Evolutionary conservation across 2,797 vertebrate species (phyloP).

Genomic region (Darevskia nairensis): DNA sequence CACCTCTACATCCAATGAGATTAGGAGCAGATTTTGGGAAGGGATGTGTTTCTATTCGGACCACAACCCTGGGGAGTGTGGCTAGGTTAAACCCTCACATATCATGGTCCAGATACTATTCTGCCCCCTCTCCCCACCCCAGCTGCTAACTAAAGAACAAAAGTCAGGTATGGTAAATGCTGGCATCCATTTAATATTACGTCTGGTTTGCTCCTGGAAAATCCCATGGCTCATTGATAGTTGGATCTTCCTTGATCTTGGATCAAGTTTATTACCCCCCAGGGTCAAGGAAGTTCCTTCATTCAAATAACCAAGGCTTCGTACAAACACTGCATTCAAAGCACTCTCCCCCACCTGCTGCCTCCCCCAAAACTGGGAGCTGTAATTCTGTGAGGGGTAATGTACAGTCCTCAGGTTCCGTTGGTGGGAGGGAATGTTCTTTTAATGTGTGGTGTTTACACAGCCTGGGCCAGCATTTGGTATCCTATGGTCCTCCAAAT

Average conservation of each 20-base stretch:
- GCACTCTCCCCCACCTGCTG: too few species aligned
- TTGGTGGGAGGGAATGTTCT: too few species aligned
- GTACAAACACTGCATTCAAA: too few species aligned
- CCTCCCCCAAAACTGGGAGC: too few species aligned
- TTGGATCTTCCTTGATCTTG: neutral
- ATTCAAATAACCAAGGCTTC: neutral
- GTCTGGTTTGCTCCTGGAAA: neutral
- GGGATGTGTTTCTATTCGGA: neutral
- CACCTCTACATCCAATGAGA: neutral
- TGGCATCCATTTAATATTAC: neutral
- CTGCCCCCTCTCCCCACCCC: too few species aligned
- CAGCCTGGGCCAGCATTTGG: too few species aligned
- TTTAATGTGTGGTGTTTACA: too few species aligned
- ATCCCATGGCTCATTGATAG: neutral
- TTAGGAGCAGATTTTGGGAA: neutral
- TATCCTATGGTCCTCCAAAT: too few species aligned
- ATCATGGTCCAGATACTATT: neutral
- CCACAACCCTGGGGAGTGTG: neutral
- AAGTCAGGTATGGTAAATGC: neutral
- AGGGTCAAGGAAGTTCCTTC: neutral
- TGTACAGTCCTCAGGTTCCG: too few species aligned
- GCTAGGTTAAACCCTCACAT: neutral
- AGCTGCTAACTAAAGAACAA: neutral
- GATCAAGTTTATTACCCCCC: neutral
- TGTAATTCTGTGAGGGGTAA: too few species aligned